A percentile compares a stretch with the other conserved stretches of the same genome.
Evolutionary conservation across 2,113 vertebrate species (phyloP).

Genomic region (Sinosuthora webbiana): DNA sequence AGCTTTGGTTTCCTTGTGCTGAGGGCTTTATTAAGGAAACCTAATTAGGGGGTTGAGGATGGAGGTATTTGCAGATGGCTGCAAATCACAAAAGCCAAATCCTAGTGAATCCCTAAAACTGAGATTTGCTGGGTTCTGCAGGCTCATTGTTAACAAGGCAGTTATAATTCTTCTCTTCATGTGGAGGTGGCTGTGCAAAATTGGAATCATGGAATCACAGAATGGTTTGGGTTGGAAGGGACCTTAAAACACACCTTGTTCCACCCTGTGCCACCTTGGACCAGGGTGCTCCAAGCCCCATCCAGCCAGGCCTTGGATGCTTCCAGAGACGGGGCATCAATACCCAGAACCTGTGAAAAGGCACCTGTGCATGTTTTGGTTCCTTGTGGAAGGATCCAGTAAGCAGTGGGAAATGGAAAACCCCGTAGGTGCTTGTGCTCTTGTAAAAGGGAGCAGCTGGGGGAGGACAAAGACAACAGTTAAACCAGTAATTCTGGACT

Average conservation of each 20-base stretch:
- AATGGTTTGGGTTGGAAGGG: not conserved
- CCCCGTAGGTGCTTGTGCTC: not conserved
- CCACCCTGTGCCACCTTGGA: not conserved
- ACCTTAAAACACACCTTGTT: not conserved
- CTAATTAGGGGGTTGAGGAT: constrained; percentile 2
- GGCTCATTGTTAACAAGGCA: not conserved
- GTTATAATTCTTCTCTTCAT: not conserved
- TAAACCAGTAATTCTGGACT: fast-evolving
- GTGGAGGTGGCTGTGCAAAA: not conserved
- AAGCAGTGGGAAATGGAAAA: not conserved
- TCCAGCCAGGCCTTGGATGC: not conserved
- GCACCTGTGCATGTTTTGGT: not conserved
- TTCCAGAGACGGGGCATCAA: not conserved
- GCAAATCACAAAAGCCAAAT: not conserved
- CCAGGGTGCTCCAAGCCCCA: not conserved
- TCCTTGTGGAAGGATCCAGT: not conserved
- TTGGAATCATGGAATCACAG: not conserved
- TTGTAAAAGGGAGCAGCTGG: not conserved
- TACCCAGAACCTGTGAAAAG: not conserved
- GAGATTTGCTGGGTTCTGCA: not conserved
- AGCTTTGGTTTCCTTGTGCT: not conserved
- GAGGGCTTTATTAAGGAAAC: constrained; percentile 4
- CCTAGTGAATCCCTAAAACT: not conserved
- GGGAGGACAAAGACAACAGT: not conserved
- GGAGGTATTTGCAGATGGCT: not conserved